Base-by-base conservation (phyloP, 2,797 vertebrate genomes). In the Gymnodraco acuticeps region DNA sequence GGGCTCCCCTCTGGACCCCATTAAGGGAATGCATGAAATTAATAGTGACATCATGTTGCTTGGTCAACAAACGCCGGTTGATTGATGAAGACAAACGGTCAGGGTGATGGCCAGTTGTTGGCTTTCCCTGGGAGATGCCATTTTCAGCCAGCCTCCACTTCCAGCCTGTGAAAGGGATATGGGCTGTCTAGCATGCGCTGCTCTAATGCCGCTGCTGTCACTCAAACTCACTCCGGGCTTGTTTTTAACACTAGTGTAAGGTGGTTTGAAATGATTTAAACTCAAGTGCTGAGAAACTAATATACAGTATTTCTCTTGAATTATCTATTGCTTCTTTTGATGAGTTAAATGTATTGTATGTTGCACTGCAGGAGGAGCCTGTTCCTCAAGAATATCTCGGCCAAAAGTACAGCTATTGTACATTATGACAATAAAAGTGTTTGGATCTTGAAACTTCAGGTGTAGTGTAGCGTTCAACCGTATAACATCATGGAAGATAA, bases 11-110 rank as follows among this genome's bases (percentile, higher is more conserved):
- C 92, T 92, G 84, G 89, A 91, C 92, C 93, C 92, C 86, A 92
- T 95, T 94, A 95, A 91, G 94, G 92, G 80, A 87, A 87, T 91
- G 92, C 94, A 92, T 96, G 94, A 96, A 96, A 96, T 96, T 95
- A 96, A 96, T 95, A 94, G 93, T 95, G 94, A 96, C 95, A 95
- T 90, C 94, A 93, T 90, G 94, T 95, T 96, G 93, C 95, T 95
- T 88, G 84, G 95, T 96, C 96, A 97, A 96, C 94, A 97, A 95
- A 96, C 84, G 81, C 23, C 3, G 75, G 84, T 93, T 96, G 95
- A 96, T 95, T 95, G 95, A 97, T 96, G 95, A 96, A 95, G 94
- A 94, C 95, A 96, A 95, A 94, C 87, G 91, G 90, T 93, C 94
- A 91, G 93, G 92, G 92, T 93, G 93, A 93, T 93, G 82, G 93